Percentiles rank a stretch among this genome's conserved stretches.
These are phyloP conservation scores for Bostrychus sinensis DNA, from an alignment of 2,113 vertebrate genomes.

Conservation along the genomic window DNA sequence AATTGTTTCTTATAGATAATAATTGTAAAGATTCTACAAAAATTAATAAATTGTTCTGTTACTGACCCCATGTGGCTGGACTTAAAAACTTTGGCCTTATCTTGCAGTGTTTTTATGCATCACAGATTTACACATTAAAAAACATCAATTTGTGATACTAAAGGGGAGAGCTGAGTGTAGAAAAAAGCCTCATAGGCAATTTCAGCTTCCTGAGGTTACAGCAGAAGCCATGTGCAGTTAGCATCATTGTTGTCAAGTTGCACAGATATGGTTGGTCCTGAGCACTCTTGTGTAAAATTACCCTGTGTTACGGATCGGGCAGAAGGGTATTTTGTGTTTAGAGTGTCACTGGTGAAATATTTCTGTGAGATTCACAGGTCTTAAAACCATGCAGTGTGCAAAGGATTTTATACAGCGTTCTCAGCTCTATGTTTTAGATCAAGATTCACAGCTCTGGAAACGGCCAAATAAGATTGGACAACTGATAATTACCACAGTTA, in stretches of 20 bases:
- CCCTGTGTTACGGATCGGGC: constrained; percentile 11
- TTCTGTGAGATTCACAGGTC: constrained; percentile 25
- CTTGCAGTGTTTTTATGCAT: neutral
- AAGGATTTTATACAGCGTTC: constrained; percentile 17
- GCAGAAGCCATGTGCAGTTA: constrained; percentile 18
- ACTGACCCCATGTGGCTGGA: too few relatives aligned
- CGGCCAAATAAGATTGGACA: constrained; percentile 48
- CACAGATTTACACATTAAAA: neutral
- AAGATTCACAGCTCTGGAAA: constrained; percentile 62
- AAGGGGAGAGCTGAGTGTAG: neutral
- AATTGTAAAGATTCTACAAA: too few relatives aligned
- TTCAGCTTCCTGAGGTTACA: constrained; percentile 41
- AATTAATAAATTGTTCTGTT: too few relatives aligned
- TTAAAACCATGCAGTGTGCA: constrained; percentile 28
- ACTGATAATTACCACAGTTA: constrained; percentile 40
- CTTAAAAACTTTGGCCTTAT: too few relatives aligned
- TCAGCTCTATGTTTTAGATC: constrained; percentile 52
- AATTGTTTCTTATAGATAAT: too few relatives aligned
- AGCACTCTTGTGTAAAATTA: neutral
- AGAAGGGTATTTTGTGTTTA: neutral
- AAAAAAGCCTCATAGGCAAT: neutral
- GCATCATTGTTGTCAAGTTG: constrained; percentile 13
- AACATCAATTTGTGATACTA: neutral
- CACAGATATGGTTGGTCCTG: neutral
- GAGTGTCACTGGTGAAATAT: constrained; percentile 10